phyloP scores from a whole-genome alignment of 2,797 vertebrate species.

The Centropyge bicolor region DNA sequence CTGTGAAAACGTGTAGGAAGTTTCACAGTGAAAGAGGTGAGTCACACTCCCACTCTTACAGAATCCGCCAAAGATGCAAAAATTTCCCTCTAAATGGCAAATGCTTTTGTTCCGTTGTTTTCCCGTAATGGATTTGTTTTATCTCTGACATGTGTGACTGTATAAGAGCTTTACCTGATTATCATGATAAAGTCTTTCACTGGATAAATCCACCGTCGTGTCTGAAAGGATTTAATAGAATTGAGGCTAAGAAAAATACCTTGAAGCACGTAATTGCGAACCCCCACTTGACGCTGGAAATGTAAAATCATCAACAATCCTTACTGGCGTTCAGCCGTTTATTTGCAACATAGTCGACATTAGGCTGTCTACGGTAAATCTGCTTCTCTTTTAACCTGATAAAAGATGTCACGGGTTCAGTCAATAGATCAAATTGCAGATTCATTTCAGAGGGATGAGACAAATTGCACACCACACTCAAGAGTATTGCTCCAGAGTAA shows the following conservation, averaged over 20 bases:
- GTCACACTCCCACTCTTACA: conserved; percentile 64
- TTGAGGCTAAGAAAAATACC: not conserved
- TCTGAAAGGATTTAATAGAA: conserved; percentile 32
- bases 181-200: conserved; percentile 7
- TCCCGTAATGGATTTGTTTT: conserved; percentile 49
- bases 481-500: conserved; percentile 41
- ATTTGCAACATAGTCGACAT: conserved; percentile 21
- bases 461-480: conserved; percentile 33
- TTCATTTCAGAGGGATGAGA: conserved; percentile 38
- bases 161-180: conserved; percentile 19
- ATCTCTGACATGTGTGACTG: conserved; percentile 39
- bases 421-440: conserved; percentile 48
- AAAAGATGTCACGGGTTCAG: conserved; percentile 30
- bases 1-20: conserved; percentile 96
- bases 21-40: conserved; percentile 96
- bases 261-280: conserved; percentile 2
- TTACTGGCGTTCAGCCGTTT: conserved; percentile 17
- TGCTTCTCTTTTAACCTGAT: conserved; percentile 45
- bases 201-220: conserved; percentile 13
- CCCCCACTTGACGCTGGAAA: conserved; percentile 17
- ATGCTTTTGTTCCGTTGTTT: conserved; percentile 28
- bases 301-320: conserved; percentile 17
- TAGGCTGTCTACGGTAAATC: conserved; percentile 26
- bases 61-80: not conserved
- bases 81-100: conserved; percentile 16